These are phyloP conservation scores for Globia sparganii DNA, from an alignment of 2,888 invertebrate species.

Conservation along the genomic window DNA sequence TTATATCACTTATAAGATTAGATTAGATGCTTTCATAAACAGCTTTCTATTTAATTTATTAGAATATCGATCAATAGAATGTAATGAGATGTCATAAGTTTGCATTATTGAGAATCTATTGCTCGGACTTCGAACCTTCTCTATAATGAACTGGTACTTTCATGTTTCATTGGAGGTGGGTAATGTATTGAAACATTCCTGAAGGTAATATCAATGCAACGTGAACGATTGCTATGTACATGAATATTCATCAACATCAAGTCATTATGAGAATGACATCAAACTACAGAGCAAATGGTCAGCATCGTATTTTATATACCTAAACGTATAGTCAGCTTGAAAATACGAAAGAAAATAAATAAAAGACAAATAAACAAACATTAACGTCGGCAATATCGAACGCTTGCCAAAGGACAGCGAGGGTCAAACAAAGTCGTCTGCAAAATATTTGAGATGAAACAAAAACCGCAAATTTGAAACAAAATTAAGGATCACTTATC, in stretches of 20 bases:
- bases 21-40: constrained; percentile 58
- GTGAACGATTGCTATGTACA: constrained; percentile 7
- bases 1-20: constrained; percentile 62
- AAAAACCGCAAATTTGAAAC: constrained; percentile 55
- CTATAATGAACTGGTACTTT: constrained; percentile 34
- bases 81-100: constrained; percentile 48
- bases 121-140: constrained; percentile 38
- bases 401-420: constrained; percentile 44
- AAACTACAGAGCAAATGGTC: constrained; percentile 16
- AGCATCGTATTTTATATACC: constrained; percentile 26
- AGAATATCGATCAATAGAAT: constrained; percentile 51
- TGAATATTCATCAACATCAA: constrained; percentile 6
- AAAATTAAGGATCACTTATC: constrained; percentile 72
- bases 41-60: constrained; percentile 64
- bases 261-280: background rate
- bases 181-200: constrained; percentile 39
- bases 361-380: constrained; percentile 30
- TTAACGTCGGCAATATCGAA: constrained; percentile 43
- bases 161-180: constrained; percentile 45
- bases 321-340: constrained; percentile 6
- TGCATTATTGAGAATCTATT: constrained; percentile 41
- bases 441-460: constrained; percentile 39
- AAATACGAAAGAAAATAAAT: constrained; percentile 24
- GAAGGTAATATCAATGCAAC: constrained; percentile 22
- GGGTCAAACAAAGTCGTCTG: constrained; percentile 28